Evolutionary conservation across 2,113 vertebrate genomes (phyloP).

Genomic region (Campylomormyrus tamandua): DNA sequence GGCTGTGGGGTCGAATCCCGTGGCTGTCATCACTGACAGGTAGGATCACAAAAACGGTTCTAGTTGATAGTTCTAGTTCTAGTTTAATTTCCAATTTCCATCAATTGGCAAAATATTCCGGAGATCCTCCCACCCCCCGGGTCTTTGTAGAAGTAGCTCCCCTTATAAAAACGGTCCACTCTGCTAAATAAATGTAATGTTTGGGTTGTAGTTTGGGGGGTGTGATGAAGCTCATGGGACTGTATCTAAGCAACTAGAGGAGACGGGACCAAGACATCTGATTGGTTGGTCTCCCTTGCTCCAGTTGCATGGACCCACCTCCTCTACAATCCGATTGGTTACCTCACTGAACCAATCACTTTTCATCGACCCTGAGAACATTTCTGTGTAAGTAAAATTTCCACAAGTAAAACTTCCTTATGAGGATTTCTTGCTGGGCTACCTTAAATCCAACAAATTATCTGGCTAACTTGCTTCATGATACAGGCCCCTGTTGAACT

Average conservation of each 20-base stretch:
- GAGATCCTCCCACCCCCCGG: too few relatives aligned
- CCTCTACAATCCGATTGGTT: background rate
- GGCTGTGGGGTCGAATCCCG: background rate
- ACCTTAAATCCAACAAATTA: background rate
- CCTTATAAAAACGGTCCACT: background rate
- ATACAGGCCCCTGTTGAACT: background rate
- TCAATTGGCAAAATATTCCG: too few relatives aligned
- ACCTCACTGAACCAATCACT: background rate
- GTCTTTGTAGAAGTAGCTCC: background rate
- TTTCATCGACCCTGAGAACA: background rate
- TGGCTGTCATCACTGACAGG: background rate
- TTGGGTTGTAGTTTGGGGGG: background rate
- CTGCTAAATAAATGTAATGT: background rate
- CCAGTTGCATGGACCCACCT: background rate
- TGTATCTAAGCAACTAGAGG: background rate
- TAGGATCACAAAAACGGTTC: background rate
- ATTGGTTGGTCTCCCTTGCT: background rate
- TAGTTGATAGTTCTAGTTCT: background rate
- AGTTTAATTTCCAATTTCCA: too few relatives aligned
- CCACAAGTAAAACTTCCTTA: background rate
- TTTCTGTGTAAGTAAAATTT: background rate
- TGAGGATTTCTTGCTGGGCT: background rate
- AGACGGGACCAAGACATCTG: background rate
- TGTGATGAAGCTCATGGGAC: background rate
- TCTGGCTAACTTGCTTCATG: background rate